A percentile compares a stretch with the other conserved stretches of the same genome.
phyloP scores from a whole-genome alignment of 2,888 invertebrate genomes.

The Rhagonycha fulva region DNA sequence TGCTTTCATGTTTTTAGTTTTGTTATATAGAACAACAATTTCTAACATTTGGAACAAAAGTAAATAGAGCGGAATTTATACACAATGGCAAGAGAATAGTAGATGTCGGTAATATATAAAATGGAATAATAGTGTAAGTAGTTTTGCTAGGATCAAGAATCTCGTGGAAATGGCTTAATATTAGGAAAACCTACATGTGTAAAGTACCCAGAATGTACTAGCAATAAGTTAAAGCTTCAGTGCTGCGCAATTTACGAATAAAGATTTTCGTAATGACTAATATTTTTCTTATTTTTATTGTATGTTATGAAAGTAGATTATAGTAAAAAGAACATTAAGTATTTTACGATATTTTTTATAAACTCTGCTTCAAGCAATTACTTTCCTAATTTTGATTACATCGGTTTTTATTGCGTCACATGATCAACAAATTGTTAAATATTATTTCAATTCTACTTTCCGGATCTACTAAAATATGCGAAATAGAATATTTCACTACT shows the following conservation, averaged over 20 bases:
- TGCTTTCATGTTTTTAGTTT: not conserved
- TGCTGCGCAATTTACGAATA: not conserved
- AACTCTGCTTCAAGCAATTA: not conserved
- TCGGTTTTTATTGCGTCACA: no score
- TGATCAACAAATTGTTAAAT: no score
- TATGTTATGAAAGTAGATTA: not conserved
- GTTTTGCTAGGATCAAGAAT: not conserved
- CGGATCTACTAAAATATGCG: no score
- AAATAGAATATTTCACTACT: no score
- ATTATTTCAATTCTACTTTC: no score
- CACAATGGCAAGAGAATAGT: not conserved
- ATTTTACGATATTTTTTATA: not conserved
- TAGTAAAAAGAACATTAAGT: not conserved
- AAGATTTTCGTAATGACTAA: not conserved
- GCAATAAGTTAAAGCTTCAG: not conserved
- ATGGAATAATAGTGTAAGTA: not conserved
- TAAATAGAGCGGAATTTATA: not conserved
- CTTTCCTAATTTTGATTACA: no score
- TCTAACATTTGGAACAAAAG: not conserved
- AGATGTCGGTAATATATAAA: not conserved
- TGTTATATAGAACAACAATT: not conserved
- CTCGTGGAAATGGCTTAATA: not conserved
- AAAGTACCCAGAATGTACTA: not conserved
- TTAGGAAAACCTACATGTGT: slow-evolving; percentile 1
- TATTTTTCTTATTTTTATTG: not conserved